A percentile compares a stretch with the other conserved stretches of the same genome.
Conservation (phyloP, 2,797 vertebrate species). For the Sebastes variabilis region DNA sequence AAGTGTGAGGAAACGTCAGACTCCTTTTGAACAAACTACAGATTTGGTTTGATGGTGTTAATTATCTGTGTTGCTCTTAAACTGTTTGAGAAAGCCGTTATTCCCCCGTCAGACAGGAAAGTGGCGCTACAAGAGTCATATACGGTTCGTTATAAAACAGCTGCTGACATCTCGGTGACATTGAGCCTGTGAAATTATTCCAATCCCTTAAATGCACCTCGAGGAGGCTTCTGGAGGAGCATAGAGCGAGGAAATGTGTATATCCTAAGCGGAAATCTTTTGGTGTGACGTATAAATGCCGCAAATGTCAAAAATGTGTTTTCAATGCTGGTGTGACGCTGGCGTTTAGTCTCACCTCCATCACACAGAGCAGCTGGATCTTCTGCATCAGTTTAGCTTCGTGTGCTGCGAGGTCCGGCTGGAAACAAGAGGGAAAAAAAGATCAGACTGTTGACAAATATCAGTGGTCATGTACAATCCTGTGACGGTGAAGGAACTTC, state of each 20-base stretch:
- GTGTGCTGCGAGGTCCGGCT: slow-evolving; percentile 96
- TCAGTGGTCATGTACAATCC: background rate
- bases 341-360: slow-evolving; percentile 88
- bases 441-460: background rate
- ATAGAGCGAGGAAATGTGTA: background rate
- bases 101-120: no score
- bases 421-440: background rate
- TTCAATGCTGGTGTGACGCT: no score
- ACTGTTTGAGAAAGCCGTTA: background rate
- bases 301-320: no score
- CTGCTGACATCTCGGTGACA: background rate
- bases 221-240: background rate
- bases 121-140: background rate
- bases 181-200: background rate
- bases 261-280: background rate
- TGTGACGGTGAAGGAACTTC: no score
- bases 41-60: background rate
- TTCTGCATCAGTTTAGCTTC: slow-evolving; percentile 95
- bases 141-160: background rate
- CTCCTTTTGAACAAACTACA: background rate
- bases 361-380: slow-evolving; percentile 95
- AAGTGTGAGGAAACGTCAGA: background rate
- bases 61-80: background rate
- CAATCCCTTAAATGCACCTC: no score
- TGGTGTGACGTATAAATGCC: background rate